A percentile compares a stretch with the other conserved stretches of the same genome.
Conservation (phyloP, 1,140 invertebrate species). For the Phthorimaea operculella region DNA sequence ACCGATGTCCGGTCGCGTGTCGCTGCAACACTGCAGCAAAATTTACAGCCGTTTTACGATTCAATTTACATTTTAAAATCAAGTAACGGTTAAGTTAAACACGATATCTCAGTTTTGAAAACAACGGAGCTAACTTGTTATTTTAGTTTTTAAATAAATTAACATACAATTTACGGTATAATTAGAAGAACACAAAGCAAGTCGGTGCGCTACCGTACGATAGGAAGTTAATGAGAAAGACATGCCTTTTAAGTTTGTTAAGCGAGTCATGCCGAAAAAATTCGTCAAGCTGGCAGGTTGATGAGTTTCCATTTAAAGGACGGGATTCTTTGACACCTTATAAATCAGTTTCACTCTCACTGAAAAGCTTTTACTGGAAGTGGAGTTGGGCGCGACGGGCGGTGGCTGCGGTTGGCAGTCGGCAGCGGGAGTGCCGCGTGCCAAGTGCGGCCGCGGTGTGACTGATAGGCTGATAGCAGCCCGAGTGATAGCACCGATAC, state of each 20-base stretch:
- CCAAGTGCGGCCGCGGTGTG: too few species aligned
- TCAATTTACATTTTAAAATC: constrained; percentile 47
- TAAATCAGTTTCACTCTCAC: constrained; percentile 5
- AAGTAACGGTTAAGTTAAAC: constrained; percentile 33
- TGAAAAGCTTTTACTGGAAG: background rate
- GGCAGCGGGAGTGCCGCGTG: too few species aligned
- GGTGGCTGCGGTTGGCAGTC: too few species aligned
- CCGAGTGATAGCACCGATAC: background rate
- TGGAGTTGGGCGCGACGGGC: background rate
- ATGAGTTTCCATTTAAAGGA: background rate
- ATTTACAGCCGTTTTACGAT: constrained; percentile 47
- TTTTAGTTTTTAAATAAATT: too few species aligned
- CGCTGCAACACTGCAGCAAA: constrained; percentile 27
- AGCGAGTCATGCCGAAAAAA: background rate
- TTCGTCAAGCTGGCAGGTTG: background rate
- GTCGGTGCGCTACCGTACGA: too few species aligned
- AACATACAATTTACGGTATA: too few species aligned
- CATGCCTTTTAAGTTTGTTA: too few species aligned
- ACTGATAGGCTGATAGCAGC: constrained; percentile 4
- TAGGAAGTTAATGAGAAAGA: too few species aligned
- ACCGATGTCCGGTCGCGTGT: constrained; percentile 14
- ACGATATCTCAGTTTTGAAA: constrained; percentile 26
- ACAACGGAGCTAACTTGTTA: constrained; percentile 5
- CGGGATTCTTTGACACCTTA: constrained; percentile 1
- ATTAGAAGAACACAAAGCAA: too few species aligned